Conservation (phyloP, 2,888 invertebrate species). For the Andrena dorsata region DNA sequence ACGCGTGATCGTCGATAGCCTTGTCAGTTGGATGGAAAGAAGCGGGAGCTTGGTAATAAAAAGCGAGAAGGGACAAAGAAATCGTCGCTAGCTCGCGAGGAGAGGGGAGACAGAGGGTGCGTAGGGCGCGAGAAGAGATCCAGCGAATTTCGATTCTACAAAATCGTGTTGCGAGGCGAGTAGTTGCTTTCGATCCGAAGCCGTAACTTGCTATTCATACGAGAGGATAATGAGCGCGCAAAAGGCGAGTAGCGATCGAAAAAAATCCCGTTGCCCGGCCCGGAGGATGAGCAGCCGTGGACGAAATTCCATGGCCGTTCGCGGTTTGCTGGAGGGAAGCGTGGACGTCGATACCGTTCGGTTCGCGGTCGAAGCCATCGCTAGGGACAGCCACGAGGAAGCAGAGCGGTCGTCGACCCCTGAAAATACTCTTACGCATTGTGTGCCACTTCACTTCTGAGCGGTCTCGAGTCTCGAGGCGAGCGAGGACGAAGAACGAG, state of each 20-base stretch:
- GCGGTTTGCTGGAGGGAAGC: conserved; percentile 31
- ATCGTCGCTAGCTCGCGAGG: conserved; percentile 34
- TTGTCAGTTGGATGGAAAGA: background rate
- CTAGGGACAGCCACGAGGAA: conserved; percentile 74
- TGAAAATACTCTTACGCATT: conserved; percentile 84
- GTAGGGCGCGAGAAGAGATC: too few species aligned
- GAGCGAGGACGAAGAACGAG: conserved; percentile 70
- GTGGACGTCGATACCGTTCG: conserved; percentile 56
- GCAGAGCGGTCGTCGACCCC: conserved; percentile 83
- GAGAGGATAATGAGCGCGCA: background rate
- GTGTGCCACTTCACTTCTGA: conserved; percentile 81
- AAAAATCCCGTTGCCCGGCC: conserved; percentile 32
- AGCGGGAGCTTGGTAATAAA: background rate
- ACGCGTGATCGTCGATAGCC: background rate
- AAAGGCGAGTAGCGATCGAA: conserved; percentile 1
- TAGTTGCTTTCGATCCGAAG: background rate
- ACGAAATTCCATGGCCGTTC: background rate
- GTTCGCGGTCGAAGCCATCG: conserved; percentile 59
- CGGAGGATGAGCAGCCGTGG: conserved; percentile 10
- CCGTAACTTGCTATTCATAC: background rate
- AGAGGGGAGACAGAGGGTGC: background rate
- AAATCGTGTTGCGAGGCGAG: background rate
- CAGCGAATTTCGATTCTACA: too few species aligned
- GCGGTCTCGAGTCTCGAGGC: conserved; percentile 70
- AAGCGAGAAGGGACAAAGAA: conserved; percentile 18